Conservation (phyloP, 2,797 vertebrate genomes). For the Ctenopoma kingsleyae region DNA sequence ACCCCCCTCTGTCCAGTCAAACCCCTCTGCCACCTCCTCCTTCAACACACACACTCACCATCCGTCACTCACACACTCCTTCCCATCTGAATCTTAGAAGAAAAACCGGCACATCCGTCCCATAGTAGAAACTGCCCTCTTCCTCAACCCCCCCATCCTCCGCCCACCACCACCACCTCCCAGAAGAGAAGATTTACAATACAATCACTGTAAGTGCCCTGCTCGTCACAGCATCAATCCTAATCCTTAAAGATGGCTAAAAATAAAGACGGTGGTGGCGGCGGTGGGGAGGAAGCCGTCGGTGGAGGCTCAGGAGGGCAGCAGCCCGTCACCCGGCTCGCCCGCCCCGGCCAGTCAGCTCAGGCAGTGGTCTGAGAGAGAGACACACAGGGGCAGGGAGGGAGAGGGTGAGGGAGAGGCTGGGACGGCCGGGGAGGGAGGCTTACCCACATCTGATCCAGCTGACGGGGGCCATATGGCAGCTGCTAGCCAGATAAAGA, state of each 20-base stretch:
- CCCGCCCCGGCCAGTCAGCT: constrained; percentile 42
- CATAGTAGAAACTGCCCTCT: constrained; percentile 74
- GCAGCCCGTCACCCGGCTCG: constrained; percentile 59
- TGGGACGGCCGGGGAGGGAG: constrained; percentile 94
- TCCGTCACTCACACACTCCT: constrained; percentile 66
- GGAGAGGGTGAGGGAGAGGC: constrained; percentile 64
- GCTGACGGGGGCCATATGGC: constrained; percentile 99
- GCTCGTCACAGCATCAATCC: constrained; percentile 99
- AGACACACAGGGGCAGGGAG: constrained; percentile 81
- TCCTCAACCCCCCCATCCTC: constrained; percentile 51
- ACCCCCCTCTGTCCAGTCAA: constrained; percentile 68
- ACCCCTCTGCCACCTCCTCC: constrained; percentile 70
- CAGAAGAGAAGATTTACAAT: constrained; percentile 94
- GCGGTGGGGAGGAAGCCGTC: constrained; percentile 78
- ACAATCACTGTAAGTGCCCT: constrained; percentile 99
- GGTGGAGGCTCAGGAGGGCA: constrained; percentile 70
- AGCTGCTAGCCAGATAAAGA: constrained; percentile 99
- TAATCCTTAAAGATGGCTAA: constrained; percentile 99
- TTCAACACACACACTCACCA: constrained; percentile 35
- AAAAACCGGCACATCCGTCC: constrained; percentile 81
- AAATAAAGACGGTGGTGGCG: constrained; percentile 98
- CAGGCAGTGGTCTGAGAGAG: constrained; percentile 73
- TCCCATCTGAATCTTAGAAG: constrained; percentile 79
- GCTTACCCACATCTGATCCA: constrained; percentile 99
- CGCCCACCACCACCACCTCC: constrained; percentile 65